phyloP scores from a whole-genome alignment of 2,113 vertebrate species.

The Callipepla californica region DNA sequence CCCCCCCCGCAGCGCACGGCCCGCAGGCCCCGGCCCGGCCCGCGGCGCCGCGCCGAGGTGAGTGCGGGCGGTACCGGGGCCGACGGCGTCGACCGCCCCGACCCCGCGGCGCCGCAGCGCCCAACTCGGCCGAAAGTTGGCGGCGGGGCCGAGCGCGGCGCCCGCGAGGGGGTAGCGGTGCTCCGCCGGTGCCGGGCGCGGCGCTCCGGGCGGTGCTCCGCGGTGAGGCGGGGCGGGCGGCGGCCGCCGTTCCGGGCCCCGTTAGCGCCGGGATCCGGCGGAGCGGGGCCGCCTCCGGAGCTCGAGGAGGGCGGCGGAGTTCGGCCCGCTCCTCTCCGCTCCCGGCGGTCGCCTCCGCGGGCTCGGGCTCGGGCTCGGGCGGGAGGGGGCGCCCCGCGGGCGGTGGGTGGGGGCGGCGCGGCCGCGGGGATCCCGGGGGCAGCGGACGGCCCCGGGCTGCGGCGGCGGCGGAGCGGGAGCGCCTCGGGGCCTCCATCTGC shows the following conservation, averaged over 20 bases:
- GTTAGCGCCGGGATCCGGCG: not conserved
- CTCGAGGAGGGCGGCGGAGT: too few species aligned
- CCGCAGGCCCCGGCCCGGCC: not conserved
- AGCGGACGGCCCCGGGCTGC: not conserved
- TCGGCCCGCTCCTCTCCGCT: not conserved
- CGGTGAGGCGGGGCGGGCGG: not conserved
- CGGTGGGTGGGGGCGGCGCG: not conserved
- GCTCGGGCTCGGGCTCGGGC: too few species aligned
- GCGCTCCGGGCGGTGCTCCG: not conserved
- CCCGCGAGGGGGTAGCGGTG: slow-evolving; percentile 34
- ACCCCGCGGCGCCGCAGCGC: not conserved
- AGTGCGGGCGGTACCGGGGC: too few species aligned
- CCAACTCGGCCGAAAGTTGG: not conserved
- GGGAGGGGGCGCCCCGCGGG: too few species aligned
- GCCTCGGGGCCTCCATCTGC: not conserved
- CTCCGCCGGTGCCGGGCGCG: not conserved
- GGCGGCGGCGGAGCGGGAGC: too few species aligned
- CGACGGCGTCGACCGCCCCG: not conserved
- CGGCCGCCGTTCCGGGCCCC: not conserved
- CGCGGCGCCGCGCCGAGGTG: not conserved
- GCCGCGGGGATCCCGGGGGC: not conserved
- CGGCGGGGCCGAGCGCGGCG: not conserved
- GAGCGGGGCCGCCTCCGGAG: not conserved
- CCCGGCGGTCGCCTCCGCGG: too few species aligned
- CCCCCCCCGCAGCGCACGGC: not conserved